Evolutionary conservation across 2,113 vertebrate genomes (phyloP), one percentile per base, ranked within the genome.

Genomic region (Zosterops borbonicus): DNA sequence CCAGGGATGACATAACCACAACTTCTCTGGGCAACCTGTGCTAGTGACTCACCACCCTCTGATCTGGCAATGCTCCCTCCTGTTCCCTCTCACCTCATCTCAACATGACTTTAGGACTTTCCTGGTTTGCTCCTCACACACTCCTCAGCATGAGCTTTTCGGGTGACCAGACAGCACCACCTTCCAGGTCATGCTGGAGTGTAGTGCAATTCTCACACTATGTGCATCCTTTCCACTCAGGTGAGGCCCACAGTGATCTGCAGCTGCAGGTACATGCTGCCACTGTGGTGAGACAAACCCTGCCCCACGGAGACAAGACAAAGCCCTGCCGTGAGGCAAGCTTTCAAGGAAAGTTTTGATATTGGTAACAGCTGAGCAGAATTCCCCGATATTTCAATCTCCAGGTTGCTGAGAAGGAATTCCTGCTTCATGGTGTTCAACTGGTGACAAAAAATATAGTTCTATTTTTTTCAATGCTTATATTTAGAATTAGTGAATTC

Each of bases 101-200:
- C 70, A 46, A 35, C 1, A 0, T 1, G 3, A 33, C 42, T 49
- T 53, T 31, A 24, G 27, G 65, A 17, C 23, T 80, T 11, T 42
- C 55, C 39, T 37, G 19, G 29, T 63, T 46, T 53, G 44, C 19
- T 41, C 15, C 29, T 22, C 33, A n/a, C 0, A 0, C 25, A 50
- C 11, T 15, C 41, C 11, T 17, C 3, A 2, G 12, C 14, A 53
- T 4, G 9, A 52, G 27, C 5, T 46, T 69, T 83, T 65, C 44
- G 56, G 56, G 7, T 70, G 9, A 41, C 28, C 17, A 39, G 27
- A 28, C 69, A 80, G 14, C 50, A 56, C 9, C 21, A 46, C 8
- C 22, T 58, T 52, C 8, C 11, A 58, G 13, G 42, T 39, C 37
- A 53, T 42, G 24, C 6, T 37, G 53, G 24, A 29, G 19, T 23